phyloP scores from a whole-genome alignment of 2,113 vertebrate genomes.

The Taxidea taxus region DNA sequence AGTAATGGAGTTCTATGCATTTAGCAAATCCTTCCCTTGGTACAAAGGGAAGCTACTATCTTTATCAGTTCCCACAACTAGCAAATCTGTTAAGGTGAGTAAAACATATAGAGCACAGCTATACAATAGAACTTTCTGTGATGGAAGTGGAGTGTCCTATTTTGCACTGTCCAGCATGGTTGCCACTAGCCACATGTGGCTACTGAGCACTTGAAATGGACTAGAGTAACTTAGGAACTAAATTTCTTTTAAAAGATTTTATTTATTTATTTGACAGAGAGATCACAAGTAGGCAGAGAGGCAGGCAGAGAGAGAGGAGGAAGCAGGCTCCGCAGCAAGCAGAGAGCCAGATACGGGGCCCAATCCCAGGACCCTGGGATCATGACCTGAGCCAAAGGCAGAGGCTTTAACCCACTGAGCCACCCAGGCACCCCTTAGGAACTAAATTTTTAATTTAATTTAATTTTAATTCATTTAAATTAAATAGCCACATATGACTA shows the following conservation, averaged over 20 bases:
- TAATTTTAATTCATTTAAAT: conserved; percentile 34
- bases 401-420: too few relatives aligned
- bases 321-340: too few relatives aligned
- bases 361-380: too few relatives aligned
- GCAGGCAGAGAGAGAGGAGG: too few relatives aligned
- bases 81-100: not conserved
- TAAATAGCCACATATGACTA: not conserved
- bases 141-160: not conserved
- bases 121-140: not conserved
- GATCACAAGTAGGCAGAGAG: too few relatives aligned
- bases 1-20: not conserved
- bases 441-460: not conserved
- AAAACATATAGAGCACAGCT: not conserved
- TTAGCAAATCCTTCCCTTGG: not conserved
- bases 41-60: not conserved
- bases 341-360: too few relatives aligned
- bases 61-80: conserved; percentile 17
- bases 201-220: too few relatives aligned
- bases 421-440: too few relatives aligned
- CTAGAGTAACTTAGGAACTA: too few relatives aligned
- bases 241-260: too few relatives aligned
- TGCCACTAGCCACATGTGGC: not conserved
- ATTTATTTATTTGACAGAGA: too few relatives aligned
- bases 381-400: too few relatives aligned
- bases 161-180: not conserved